phyloP scores from a whole-genome alignment of 2,113 vertebrate genomes.

The Protobothrops flavoviridis region DNA sequence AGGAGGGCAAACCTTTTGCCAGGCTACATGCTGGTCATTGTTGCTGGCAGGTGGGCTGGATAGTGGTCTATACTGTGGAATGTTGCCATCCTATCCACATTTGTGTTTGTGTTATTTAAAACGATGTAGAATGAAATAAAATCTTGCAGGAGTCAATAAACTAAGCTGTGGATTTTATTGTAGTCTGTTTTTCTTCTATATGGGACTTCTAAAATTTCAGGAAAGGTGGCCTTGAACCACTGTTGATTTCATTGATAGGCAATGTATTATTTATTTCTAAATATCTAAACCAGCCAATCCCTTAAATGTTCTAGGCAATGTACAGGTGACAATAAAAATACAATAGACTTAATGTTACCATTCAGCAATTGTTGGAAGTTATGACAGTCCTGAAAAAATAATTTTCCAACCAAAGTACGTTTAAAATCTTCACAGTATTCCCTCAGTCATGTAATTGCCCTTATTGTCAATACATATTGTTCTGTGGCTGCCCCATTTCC shows the following conservation, averaged over 20 bases:
- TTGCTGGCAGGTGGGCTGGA: conserved; percentile 58
- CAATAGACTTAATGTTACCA: neutral
- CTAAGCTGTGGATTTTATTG: neutral
- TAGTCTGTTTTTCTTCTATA: neutral
- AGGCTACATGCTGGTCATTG: conserved; percentile 72
- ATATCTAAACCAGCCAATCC: neutral
- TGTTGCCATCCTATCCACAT: conserved; percentile 32
- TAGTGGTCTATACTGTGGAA: conserved; percentile 31
- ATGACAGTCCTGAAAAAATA: neutral
- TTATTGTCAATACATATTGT: neutral
- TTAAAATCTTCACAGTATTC: neutral
- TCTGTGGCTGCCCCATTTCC: neutral
- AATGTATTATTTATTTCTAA: neutral
- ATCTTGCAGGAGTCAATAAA: conserved; percentile 57
- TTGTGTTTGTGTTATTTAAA: conserved; percentile 54
- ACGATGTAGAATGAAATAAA: conserved; percentile 25
- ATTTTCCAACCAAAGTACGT: neutral
- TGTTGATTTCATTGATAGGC: neutral
- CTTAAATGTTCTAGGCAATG: neutral
- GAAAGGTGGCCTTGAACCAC: neutral
- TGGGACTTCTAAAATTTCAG: neutral
- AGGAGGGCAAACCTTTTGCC: conserved; percentile 55
- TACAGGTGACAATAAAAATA: neutral
- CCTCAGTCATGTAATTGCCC: neutral
- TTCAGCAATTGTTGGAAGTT: neutral